A percentile compares a stretch with the other conserved stretches of the same genome.
phyloP scores from a whole-genome alignment of 2,888 invertebrate genomes.

The Amphipoea lucens region DNA sequence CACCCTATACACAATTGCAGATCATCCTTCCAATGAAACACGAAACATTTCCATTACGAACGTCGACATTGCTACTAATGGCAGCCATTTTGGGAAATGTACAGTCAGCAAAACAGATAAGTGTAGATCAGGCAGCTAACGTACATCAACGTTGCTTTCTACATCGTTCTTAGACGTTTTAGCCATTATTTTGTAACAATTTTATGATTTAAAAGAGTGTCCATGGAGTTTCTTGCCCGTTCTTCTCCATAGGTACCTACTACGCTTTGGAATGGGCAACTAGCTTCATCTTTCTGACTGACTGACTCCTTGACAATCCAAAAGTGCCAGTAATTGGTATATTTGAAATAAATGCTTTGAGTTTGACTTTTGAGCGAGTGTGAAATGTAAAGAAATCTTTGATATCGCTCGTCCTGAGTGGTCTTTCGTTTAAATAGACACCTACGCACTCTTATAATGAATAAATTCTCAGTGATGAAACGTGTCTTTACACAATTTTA shows the following conservation, averaged over 20 bases:
- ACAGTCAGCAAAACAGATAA: constrained; percentile 64
- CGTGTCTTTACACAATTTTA: neutral
- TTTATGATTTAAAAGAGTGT: too few species aligned
- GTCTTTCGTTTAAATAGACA: neutral
- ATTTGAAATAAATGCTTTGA: too few species aligned
- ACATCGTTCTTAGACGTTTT: too few species aligned
- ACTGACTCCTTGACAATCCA: too few species aligned
- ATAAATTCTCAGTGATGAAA: neutral
- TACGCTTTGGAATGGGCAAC: too few species aligned
- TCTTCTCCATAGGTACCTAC: too few species aligned
- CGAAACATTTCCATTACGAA: constrained; percentile 67
- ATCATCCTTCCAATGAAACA: constrained; percentile 67
- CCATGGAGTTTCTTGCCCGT: too few species aligned
- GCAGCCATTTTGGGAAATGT: constrained; percentile 70
- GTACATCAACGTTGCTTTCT: neutral
- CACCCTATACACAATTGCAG: constrained; percentile 24
- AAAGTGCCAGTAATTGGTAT: too few species aligned
- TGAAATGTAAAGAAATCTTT: neutral
- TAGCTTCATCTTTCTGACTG: too few species aligned
- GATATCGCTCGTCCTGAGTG: neutral
- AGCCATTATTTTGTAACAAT: too few species aligned
- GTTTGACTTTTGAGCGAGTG: neutral
- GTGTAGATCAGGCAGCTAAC: neutral
- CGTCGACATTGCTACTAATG: constrained; percentile 72
- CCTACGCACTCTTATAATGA: too few species aligned